These are phyloP conservation scores for Calvadosia cruxmelitensis DNA, from an alignment of 30 jellyfish, hydroid and myxozoan species.

Conservation along the genomic window DNA sequence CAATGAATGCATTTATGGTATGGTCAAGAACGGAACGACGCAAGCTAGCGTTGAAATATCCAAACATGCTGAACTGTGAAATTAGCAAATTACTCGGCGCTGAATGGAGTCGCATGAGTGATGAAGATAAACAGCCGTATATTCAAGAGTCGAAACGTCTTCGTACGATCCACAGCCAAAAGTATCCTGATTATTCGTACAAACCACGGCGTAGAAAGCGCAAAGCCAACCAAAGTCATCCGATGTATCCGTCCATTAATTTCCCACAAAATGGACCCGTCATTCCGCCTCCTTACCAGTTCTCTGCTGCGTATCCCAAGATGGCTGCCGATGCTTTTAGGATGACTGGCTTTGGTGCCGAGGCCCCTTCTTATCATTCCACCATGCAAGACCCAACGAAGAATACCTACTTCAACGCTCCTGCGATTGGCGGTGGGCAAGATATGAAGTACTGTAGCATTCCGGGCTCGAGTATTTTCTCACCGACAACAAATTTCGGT, in stretches of 20 bases:
- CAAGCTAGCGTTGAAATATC: conserved; percentile 89
- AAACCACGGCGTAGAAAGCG: conserved; percentile 93
- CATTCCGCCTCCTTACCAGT: conserved; percentile 82
- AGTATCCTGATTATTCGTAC: conserved; percentile 95
- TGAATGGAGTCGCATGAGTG: conserved; percentile 99
- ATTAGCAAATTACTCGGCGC: conserved; percentile 96
- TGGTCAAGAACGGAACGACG: conserved; percentile 99
- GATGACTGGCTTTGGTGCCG: conserved; percentile 79
- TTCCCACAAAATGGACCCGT: conserved; percentile 69
- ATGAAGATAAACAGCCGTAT: conserved; percentile 89
- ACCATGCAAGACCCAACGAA: conserved; percentile 84
- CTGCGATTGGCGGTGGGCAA: conserved; percentile 75
- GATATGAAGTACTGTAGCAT: conserved; percentile 84
- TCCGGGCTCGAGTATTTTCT: conserved; percentile 72
- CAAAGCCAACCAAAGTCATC: conserved; percentile 81
- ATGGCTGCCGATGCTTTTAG: conserved; percentile 85
- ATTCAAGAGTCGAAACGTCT: conserved; percentile 79
- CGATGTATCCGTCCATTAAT: conserved; percentile 79
- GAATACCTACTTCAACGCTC: conserved; percentile 55
- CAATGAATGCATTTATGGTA: conserved; percentile 99
- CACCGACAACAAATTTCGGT: conserved; percentile 70
- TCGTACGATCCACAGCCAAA: conserved; percentile 93
- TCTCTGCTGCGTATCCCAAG: conserved; percentile 72
- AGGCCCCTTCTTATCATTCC: conserved; percentile 46
- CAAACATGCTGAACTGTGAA: conserved; percentile 96